These are phyloP conservation scores for Himalopsyche anomala DNA, from an alignment of 2,888 invertebrate genomes.

Conservation along the genomic window DNA sequence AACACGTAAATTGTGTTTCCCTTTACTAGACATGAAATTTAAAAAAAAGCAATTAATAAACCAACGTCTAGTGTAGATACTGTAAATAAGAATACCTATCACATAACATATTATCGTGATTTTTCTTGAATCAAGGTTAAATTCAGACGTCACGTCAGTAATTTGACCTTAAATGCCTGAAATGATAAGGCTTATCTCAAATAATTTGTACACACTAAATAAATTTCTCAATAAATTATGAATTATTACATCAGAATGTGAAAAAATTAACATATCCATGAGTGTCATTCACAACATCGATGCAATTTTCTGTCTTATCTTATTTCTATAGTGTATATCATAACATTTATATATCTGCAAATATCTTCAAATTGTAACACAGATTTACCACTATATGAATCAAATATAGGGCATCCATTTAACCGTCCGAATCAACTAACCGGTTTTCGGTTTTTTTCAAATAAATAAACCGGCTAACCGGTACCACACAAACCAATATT, in stretches of 20 bases:
- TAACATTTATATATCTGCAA: too few species aligned
- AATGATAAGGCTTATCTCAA: slow-evolving; percentile 16
- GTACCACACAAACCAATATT: too few species aligned
- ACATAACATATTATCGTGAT: slow-evolving; percentile 1
- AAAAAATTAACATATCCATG: not conserved
- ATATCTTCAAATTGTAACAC: too few species aligned
- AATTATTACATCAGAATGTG: not conserved
- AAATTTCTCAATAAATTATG: slow-evolving; percentile 12
- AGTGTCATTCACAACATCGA: slow-evolving; percentile 1
- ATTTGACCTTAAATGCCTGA: slow-evolving; percentile 34
- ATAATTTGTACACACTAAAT: slow-evolving; percentile 15
- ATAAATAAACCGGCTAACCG: too few species aligned
- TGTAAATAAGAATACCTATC: not conserved
- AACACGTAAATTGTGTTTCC: too few species aligned
- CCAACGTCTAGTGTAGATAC: not conserved
- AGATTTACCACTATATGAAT: too few species aligned
- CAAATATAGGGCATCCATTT: too few species aligned
- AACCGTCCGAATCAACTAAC: too few species aligned
- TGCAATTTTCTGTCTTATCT: slow-evolving; percentile 16
- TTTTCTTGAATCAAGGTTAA: slow-evolving; percentile 22
- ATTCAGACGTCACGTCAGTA: slow-evolving; percentile 21
- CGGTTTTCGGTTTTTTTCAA: too few species aligned
- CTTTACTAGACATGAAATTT: too few species aligned
- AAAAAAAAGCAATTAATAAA: not conserved
- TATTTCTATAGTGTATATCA: not conserved